Conservation (phyloP, 2,113 vertebrate genomes). For the Macheiramphus alcinus region DNA sequence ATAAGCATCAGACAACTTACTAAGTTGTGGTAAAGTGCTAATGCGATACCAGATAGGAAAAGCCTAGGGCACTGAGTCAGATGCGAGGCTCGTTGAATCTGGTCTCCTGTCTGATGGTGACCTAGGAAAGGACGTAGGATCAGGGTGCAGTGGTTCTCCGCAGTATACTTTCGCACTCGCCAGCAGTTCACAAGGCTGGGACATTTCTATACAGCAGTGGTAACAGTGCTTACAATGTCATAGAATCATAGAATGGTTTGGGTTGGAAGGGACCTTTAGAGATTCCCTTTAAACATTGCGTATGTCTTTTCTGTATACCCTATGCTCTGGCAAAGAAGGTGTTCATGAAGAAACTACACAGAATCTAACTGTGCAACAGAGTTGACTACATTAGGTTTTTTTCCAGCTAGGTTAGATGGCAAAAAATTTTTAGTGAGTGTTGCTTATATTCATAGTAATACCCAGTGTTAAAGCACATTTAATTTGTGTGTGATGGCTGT, state of each 20-base stretch:
- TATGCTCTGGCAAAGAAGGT: background rate
- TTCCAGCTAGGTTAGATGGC: background rate
- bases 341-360: background rate
- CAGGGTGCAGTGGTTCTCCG: background rate
- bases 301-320: background rate
- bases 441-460: background rate
- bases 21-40: too few species aligned
- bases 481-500: background rate
- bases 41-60: too few species aligned
- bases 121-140: background rate
- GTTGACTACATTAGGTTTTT: background rate
- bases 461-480: background rate
- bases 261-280: background rate
- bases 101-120: background rate
- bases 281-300: background rate
- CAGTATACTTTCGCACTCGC: accelerated
- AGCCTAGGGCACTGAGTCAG: accelerated
- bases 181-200: background rate
- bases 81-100: accelerated
- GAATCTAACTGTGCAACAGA: background rate
- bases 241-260: background rate
- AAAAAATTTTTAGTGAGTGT: background rate
- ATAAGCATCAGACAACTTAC: too few species aligned
- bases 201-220: background rate
- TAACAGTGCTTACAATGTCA: background rate